Evolutionary conservation across 2,888 invertebrate genomes (phyloP).

Genomic region (Papilio protenor): DNA sequence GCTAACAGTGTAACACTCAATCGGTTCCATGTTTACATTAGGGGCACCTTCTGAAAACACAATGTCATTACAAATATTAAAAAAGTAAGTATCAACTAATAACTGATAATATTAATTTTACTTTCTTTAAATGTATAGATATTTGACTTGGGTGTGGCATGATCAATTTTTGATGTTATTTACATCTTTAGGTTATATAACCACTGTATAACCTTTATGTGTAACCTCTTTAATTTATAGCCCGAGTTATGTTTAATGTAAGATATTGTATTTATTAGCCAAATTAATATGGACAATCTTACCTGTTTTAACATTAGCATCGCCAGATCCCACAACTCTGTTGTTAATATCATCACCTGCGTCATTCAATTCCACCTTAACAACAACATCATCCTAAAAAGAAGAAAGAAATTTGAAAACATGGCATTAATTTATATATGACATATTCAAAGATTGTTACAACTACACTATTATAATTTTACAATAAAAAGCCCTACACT

Average conservation of each 20-base stretch:
- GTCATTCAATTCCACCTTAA: not conserved
- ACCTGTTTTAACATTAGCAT: not conserved
- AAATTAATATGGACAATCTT: not conserved
- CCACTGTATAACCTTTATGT: no score
- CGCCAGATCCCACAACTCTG: not conserved
- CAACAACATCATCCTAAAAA: not conserved
- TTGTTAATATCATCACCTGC: not conserved
- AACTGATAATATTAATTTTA: no score
- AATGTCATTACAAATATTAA: no score
- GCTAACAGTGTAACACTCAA: not conserved
- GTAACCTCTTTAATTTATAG: no score
- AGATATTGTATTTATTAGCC: not conserved
- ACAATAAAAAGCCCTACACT: no score
- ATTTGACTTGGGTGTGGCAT: no score
- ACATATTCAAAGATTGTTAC: no score
- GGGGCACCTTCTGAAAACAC: not conserved
- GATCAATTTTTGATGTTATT: no score
- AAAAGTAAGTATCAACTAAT: no score
- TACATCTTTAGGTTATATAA: no score
- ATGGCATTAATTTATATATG: not conserved
- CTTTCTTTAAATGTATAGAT: no score
- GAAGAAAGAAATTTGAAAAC: not conserved
- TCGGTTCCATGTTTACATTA: not conserved
- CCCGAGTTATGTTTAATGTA: not conserved
- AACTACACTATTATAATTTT: no score